Evolutionary conservation across 2,888 invertebrate genomes (phyloP), one percentile per base, ranked within the genome.

Genomic region (Zygaena filipendulae): DNA sequence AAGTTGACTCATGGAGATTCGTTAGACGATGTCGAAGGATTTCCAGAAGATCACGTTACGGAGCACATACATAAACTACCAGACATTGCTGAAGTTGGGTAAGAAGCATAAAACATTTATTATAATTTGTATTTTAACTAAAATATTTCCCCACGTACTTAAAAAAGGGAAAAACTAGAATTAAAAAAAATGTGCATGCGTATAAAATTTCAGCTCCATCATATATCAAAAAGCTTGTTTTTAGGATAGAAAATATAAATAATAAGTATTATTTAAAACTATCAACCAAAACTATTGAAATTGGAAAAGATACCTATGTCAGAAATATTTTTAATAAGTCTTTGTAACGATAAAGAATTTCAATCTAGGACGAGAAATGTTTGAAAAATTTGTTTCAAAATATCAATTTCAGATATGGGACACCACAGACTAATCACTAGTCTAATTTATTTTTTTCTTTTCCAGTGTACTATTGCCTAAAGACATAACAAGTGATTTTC

Each of bases 21-120:
- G 3, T 52, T 81, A 31, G 81, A 81, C 52, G 81, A 81, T 19
- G 80, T 80, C 2, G 81, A 81, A 64, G 80, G 74, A 16, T 81
- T 81, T 23, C 81, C 79, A 14, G 79, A 80, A 51, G 77, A 77
- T 33, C 75, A 77, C 34, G 71, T 72, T 2, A 57, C 58, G 13
- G 79, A 79, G 40, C 77, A 77, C 32, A 54, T 77, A 10, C 74
- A 71, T 39, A 75, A 63, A 48, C 42, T 81, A 24, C 81, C 81
- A 21, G 66, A 80, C 40, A 81, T 81, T 40, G 62, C 69, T 32
- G 81, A 81, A 64, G 56, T 69, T 12, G 62, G 75, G 81, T 80
- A 59, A 48, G 51, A 3, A n/a, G 2, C 8, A 9, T 4, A 12
- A 8, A 24, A n/a, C 7, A 24, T 10, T 25, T 20, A 23, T 23